phyloP scores from a whole-genome alignment of 1,140 invertebrate genomes.

The Centruroides sculpturatus region DNA sequence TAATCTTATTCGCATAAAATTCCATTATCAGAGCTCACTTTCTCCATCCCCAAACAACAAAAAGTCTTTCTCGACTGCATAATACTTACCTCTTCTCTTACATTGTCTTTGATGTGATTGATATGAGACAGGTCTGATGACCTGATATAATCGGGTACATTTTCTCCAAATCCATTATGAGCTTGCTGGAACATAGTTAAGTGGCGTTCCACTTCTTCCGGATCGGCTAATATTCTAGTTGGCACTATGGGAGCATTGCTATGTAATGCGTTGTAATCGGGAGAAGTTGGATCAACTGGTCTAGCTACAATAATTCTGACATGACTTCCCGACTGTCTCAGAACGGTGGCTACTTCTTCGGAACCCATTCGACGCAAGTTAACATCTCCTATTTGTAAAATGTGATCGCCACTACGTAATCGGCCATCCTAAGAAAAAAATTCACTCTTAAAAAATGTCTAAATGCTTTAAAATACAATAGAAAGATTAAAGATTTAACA shows the following conservation, averaged over 20 bases:
- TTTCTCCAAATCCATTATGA: not conserved
- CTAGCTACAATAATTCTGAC: slow-evolving; percentile 81
- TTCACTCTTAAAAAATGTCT: too few relatives aligned
- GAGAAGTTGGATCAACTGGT: slow-evolving; percentile 56
- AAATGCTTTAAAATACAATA: too few relatives aligned
- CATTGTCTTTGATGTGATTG: too few relatives aligned
- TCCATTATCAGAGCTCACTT: too few relatives aligned
- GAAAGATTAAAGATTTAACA: too few relatives aligned
- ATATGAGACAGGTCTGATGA: too few relatives aligned
- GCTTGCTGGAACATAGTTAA: slow-evolving; percentile 35
- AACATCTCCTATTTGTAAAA: slow-evolving; percentile 84
- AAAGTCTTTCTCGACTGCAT: too few relatives aligned
- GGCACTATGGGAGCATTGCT: slow-evolving; percentile 65
- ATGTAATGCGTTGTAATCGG: slow-evolving; percentile 50
- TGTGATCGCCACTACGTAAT: slow-evolving; percentile 80
- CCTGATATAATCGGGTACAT: too few relatives aligned
- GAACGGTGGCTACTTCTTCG: slow-evolving; percentile 81
- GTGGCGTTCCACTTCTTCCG: slow-evolving; percentile 68
- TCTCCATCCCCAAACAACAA: too few relatives aligned
- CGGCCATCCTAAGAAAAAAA: slow-evolving; percentile 50
- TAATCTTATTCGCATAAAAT: too few relatives aligned
- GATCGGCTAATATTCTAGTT: slow-evolving; percentile 66
- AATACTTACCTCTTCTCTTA: too few relatives aligned
- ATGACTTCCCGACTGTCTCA: slow-evolving; percentile 68
- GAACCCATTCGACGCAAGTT: slow-evolving; percentile 80